Base-by-base conservation (phyloP, 2,797 vertebrate species). In the Synanceia verrucosa region DNA sequence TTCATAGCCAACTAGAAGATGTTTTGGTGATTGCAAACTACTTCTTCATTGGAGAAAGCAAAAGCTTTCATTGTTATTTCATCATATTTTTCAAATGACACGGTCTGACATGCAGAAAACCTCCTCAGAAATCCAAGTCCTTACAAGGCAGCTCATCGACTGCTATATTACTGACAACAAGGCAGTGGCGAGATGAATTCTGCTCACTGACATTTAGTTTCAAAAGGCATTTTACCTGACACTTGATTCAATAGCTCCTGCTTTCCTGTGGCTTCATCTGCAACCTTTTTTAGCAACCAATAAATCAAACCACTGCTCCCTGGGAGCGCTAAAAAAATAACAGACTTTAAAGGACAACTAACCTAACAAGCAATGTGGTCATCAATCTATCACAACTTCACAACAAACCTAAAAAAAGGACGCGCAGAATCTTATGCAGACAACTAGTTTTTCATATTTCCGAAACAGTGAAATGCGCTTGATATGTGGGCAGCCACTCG, bases 201-300 rank as follows among this genome's bases (percentile, higher is more conserved):
- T 85, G 73, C 67, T 76, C 76, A 59, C 64, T 88, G 87, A 88
- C 87, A 90, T 90, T 88, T 88, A 63, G 56, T 78, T 87, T 79
- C 73, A 73, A 80, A 86, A 78, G 69, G 41, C 74, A 73, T 85
- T 79, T 87, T 84, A 78, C 75, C 70, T 78, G 77, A 48, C 81
- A 83, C 71, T 81, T 37, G 8, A 80, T 78, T 82, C 80, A 84
- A 85, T 73, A 84, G 75, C 60, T 39, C 59, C 57, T 24, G 36
- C 68, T 69, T 86, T 84, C 68, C 63, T 2, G 26, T 79, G 77
- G 71, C 74, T 88, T 86, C 82, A 80, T 87, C 67, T 82, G 76
- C 68, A 84, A 79, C 64, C 59, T 75, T 83, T 43, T 79, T 86
- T 68, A 86, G 79, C 60, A 57, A 61, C 68, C 73, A 28, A 86